A percentile compares a stretch with the other conserved stretches of the same genome.
phyloP scores from a whole-genome alignment of 2,888 invertebrate genomes.

The Tridacna gigas region DNA sequence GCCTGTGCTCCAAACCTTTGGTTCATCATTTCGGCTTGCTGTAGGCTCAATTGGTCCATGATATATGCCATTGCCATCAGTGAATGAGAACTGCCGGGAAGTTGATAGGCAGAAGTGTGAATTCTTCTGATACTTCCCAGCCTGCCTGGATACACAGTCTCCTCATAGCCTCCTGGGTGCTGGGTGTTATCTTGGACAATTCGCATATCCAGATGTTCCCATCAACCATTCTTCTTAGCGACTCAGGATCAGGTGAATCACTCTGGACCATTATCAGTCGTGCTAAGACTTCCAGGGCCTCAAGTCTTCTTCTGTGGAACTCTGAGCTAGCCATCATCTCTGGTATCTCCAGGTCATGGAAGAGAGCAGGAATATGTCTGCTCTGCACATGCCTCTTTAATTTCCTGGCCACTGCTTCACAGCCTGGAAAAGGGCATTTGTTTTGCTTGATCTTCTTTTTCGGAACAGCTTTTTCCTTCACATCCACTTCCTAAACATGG shows the following conservation, averaged over 20 bases:
- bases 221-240: background rate
- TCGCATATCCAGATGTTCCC: background rate
- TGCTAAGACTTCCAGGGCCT: slow-evolving; percentile 3
- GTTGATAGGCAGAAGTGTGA: slow-evolving; percentile 22
- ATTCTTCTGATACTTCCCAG: slow-evolving; percentile 15
- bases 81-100: slow-evolving; percentile 25
- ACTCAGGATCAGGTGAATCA: background rate
- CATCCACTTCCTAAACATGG: background rate
- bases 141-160: slow-evolving; percentile 8
- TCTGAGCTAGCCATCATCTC: background rate
- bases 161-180: slow-evolving; percentile 9
- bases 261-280: background rate
- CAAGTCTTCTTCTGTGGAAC: background rate
- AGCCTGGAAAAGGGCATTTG: background rate
- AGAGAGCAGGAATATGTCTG: slow-evolving; percentile 7
- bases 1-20: too few species aligned
- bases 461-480: background rate
- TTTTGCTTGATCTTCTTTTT: background rate
- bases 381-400: background rate
- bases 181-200: slow-evolving; percentile 1
- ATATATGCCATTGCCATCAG: background rate
- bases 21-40: too few species aligned
- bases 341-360: background rate
- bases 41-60: background rate
- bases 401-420: background rate